A percentile compares a stretch with the other conserved stretches of the same genome.
Conservation (phyloP, 2,888 invertebrate genomes). For the Rhamnusium bicolor region DNA sequence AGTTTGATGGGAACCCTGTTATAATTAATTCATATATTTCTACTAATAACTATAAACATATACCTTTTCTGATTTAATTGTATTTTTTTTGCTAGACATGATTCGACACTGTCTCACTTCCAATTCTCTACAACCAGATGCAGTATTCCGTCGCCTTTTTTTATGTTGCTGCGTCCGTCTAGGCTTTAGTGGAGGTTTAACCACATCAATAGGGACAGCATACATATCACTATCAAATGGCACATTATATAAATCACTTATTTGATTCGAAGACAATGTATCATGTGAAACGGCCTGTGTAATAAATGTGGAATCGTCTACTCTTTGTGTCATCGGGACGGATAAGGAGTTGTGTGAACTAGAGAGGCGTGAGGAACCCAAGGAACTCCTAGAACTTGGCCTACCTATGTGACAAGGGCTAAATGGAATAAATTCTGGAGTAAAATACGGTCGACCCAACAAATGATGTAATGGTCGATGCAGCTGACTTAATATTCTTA, state of each 20-base stretch:
- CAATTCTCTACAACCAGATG: conserved; percentile 71
- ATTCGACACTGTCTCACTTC: conserved; percentile 56
- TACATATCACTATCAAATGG: conserved; percentile 92
- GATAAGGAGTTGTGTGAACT: conserved; percentile 90
- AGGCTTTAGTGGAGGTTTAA: conserved; percentile 75
- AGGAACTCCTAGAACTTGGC: conserved; percentile 84
- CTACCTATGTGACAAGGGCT: conserved; percentile 75
- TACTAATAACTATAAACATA: neutral
- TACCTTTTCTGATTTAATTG: conserved; percentile 54
- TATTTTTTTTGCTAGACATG: conserved; percentile 50
- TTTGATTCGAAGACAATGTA: conserved; percentile 83
- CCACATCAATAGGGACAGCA: conserved; percentile 88
- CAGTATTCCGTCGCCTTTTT: conserved; percentile 64
- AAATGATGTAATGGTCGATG: conserved; percentile 52
- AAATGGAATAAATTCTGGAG: conserved; percentile 76
- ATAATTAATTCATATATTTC: neutral
- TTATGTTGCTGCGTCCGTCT: conserved; percentile 62
- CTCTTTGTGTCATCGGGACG: conserved; percentile 80
- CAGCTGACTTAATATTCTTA: conserved; percentile 47
- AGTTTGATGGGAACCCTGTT: too few species aligned
- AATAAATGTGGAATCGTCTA: conserved; percentile 89
- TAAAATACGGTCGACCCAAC: conserved; percentile 70
- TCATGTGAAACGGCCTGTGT: conserved; percentile 93
- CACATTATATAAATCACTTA: conserved; percentile 89
- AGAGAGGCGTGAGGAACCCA: conserved; percentile 84